Base-by-base conservation (phyloP, 2,797 vertebrate species). In the Notoglanidium macrostoma region DNA sequence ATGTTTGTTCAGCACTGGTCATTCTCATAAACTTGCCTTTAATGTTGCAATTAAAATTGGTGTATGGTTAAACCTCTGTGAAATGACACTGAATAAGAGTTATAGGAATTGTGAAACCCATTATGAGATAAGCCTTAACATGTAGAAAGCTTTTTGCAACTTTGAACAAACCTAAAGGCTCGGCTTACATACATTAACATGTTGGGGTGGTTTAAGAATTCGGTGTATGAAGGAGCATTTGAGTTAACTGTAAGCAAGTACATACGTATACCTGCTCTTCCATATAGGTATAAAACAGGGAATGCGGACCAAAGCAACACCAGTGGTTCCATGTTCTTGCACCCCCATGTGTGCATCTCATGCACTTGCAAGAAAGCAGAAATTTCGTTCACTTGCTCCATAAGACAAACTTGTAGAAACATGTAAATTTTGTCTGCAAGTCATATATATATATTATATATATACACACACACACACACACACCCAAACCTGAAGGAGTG, bases 401-500 rank as follows among this genome's bases (percentile, higher is more conserved):
- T 32, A 14, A 51, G 9, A 59, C 26, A 63, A 85, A 29, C 6
- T 61, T 59, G 10, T 3, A 76, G 11, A 40, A 54, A 77, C 26
- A 35, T n/a, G 8, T 32, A 29, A 77, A 35, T 55, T 5, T 57
- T 78, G 44, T 73, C 40, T 46, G 46, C n/a, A 55, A 9, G 8
- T 29, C 26, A 79, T 12, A 17, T 29, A 57, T 40, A 26, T 2
- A 46, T 5, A 73, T 0, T 35, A 35, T 35, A 40, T 40, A 40
- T 29, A 44, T 51, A 14, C 15, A 19, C 51, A 49, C 67, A 51
- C 61, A 70, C 46, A 86, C 79, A 9, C 40, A 32, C n/a, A n/a
- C n/a, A n/a, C n/a, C 19, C 9, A 32, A 35, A 57, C 7, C 59
- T 44, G 4, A 85, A 82, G 90, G 82, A 49, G 76, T 78, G 81